Conservation (phyloP, 2,797 vertebrate species). For the Phalloptychus januarius region DNA sequence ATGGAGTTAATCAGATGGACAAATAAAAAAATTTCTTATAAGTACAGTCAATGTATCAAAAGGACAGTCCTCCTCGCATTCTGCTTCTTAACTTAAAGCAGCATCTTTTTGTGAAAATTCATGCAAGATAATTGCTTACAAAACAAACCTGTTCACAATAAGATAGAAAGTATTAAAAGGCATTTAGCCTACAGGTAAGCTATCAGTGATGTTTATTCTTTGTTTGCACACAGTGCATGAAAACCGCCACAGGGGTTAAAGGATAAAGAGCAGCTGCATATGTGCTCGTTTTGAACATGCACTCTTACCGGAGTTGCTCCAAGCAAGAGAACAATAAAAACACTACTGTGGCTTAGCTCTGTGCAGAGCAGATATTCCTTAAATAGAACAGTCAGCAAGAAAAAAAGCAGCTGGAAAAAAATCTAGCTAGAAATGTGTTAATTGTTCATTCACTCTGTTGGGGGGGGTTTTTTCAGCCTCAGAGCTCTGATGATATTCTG, state of each 20-base stretch:
- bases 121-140: conserved; percentile 14
- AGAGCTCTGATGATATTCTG: conserved; percentile 94
- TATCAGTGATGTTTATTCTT: conserved; percentile 19
- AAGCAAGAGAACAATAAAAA: conserved; percentile 33
- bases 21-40: neutral
- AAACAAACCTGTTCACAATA: conserved; percentile 17
- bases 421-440: conserved; percentile 18
- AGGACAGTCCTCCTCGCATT: conserved; percentile 14
- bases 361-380: conserved; percentile 36
- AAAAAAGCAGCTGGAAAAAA: conserved; percentile 21
- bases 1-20: neutral
- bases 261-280: conserved; percentile 48
- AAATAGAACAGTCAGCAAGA: conserved; percentile 37
- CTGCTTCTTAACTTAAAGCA: neutral
- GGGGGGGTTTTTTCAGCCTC: conserved; percentile 62
- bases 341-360: conserved; percentile 34
- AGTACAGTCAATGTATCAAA: neutral
- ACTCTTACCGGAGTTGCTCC: conserved; percentile 35
- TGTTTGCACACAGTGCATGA: conserved; percentile 39
- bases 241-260: conserved; percentile 37
- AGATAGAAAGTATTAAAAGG: conserved; percentile 15
- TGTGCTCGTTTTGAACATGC: conserved; percentile 43
- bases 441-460: conserved; percentile 21
- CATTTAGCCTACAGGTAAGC: conserved; percentile 28
- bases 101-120: conserved; percentile 1